These are phyloP conservation scores for Bugulina stolonifera DNA, from an alignment of 2,888 invertebrate species.

Conservation along the genomic window DNA sequence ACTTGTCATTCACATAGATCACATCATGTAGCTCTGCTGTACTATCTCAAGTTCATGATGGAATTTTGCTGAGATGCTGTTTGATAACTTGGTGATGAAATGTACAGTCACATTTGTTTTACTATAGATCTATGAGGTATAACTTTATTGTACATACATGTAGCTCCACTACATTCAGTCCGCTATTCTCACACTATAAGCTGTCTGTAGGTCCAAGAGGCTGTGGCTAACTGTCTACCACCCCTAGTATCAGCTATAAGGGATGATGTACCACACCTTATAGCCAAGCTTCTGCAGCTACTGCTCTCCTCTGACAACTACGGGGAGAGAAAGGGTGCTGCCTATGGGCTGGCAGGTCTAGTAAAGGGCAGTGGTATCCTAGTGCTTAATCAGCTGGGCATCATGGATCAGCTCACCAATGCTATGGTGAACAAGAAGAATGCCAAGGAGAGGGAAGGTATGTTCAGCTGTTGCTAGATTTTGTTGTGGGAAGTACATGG, in stretches of 20 bases:
- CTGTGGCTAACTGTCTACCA: constrained; percentile 91
- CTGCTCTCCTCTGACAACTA: constrained; percentile 50
- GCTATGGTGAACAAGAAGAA: constrained; percentile 96
- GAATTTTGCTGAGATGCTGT: no score
- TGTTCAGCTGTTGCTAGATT: no score
- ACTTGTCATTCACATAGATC: no score
- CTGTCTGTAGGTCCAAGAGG: constrained; percentile 75
- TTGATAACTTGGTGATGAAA: no score
- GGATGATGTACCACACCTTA: constrained; percentile 79
- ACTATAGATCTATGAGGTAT: not conserved
- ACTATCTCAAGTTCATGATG: no score
- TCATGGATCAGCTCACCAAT: constrained; percentile 85
- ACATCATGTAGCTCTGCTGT: no score
- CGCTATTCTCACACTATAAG: no score
- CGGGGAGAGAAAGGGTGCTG: constrained; percentile 67
- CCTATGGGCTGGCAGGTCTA: constrained; percentile 88
- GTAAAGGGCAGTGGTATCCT: constrained; percentile 95
- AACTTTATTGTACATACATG: not conserved
- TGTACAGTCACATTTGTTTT: no score
- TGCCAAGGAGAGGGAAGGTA: constrained; percentile 83
- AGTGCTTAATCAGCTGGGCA: constrained; percentile 86
- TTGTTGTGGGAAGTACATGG: no score
- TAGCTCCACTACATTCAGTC: no score
- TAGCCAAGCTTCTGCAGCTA: constrained; percentile 66
- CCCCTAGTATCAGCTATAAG: constrained; percentile 86